Evolutionary conservation across 2,888 invertebrate genomes (phyloP).

Genomic region (Hypomecis atomaria): DNA sequence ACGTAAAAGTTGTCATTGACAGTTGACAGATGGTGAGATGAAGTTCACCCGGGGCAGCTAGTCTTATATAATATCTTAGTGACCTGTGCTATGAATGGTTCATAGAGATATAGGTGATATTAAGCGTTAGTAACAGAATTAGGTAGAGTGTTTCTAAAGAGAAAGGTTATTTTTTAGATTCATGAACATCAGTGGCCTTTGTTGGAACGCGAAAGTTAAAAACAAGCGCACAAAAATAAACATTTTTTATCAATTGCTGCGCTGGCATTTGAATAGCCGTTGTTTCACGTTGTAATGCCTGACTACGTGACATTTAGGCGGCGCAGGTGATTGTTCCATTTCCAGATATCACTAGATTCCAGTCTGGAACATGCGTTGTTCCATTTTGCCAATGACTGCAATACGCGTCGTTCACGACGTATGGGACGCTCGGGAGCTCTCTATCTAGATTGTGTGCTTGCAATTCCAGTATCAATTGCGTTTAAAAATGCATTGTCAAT

Average conservation of each 20-base stretch:
- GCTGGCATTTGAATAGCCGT: conserved; percentile 15
- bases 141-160: no score
- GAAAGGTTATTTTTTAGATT: no score
- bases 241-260: background rate
- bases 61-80: no score
- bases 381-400: conserved; percentile 53
- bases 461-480: conserved; percentile 57
- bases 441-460: conserved; percentile 54
- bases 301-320: conserved; percentile 23
- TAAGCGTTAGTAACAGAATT: no score
- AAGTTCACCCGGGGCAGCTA: no score
- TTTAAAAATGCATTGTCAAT: conserved; percentile 53
- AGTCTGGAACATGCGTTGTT: conserved; percentile 34
- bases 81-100: no score
- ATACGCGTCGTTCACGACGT: conserved; percentile 53
- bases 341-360: conserved; percentile 24
- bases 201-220: background rate
- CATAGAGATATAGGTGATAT: no score
- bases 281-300: conserved; percentile 15
- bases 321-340: conserved; percentile 30
- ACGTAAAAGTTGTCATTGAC: no score
- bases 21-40: no score
- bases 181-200: background rate
- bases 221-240: background rate
- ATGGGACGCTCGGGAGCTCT: conserved; percentile 55